Evolutionary conservation across 1,140 invertebrate species (phyloP).

Genomic region (Lysiphlebus fabarum): DNA sequence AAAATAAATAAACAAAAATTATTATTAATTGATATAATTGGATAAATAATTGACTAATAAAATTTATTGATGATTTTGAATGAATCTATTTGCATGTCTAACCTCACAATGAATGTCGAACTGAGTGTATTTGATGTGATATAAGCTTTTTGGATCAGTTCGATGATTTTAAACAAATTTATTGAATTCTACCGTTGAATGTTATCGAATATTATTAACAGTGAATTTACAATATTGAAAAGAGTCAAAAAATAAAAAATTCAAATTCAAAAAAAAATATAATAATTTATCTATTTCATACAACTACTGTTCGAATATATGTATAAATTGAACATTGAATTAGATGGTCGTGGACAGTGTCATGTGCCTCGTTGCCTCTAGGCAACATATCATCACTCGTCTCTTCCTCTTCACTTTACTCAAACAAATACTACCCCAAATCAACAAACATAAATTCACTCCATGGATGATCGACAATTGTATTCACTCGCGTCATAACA

Average conservation of each 20-base stretch:
- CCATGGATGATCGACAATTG: constrained; percentile 11
- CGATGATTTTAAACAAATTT: neutral
- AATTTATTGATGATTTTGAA: constrained; percentile 1
- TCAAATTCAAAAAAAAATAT: constrained; percentile 8
- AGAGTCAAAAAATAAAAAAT: neutral
- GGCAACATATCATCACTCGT: neutral
- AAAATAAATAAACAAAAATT: too few relatives aligned
- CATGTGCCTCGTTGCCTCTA: constrained; percentile 13
- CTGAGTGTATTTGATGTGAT: constrained; percentile 14
- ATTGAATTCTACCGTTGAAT: constrained; percentile 11
- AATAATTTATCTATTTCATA: constrained; percentile 9
- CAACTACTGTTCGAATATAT: constrained; percentile 8
- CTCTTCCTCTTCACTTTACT: too few relatives aligned
- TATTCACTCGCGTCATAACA: neutral
- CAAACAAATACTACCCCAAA: too few relatives aligned
- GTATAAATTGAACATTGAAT: constrained; percentile 19
- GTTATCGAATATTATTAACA: constrained; percentile 18
- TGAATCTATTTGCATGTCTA: neutral
- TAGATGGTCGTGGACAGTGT: constrained; percentile 12
- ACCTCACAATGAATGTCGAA: neutral
- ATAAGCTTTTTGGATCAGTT: constrained; percentile 7
- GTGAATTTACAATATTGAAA: too few relatives aligned
- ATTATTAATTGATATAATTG: too few relatives aligned
- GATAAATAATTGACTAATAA: too few relatives aligned
- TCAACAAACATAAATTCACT: constrained; percentile 1